phyloP scores from a whole-genome alignment of 2,888 invertebrate genomes.

The Gastrophysa polygoni region DNA sequence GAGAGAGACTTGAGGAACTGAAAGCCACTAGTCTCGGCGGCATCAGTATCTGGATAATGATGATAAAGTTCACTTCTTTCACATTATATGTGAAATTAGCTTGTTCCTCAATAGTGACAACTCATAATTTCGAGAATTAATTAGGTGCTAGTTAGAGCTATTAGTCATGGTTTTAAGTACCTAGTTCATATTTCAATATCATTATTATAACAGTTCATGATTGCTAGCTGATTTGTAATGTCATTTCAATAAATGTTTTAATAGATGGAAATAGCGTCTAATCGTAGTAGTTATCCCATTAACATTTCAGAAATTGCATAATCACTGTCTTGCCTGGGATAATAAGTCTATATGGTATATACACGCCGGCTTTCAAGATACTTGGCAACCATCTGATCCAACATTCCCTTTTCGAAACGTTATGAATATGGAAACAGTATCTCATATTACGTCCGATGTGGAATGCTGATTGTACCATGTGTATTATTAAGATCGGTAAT shows the following conservation, averaged over 20 bases:
- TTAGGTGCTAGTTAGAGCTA: conserved; percentile 4
- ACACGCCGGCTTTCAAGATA: no score
- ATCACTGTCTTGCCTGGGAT: no score
- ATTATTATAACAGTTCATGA: conserved; percentile 14
- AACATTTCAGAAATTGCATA: background rate
- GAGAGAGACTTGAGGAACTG: no score
- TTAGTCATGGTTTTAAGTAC: conserved; percentile 11
- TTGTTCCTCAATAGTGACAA: background rate
- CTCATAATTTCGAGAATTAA: background rate
- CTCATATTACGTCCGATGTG: no score
- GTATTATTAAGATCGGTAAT: no score
- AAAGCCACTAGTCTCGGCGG: no score
- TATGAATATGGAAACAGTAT: no score
- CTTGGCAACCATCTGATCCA: no score
- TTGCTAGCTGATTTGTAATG: conserved; percentile 17
- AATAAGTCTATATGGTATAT: no score
- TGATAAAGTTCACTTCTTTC: background rate
- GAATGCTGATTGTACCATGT: no score
- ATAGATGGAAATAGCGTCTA: background rate
- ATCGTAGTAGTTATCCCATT: background rate
- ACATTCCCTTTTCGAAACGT: no score
- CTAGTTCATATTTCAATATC: conserved; percentile 14
- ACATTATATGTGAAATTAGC: background rate
- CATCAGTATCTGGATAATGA: no score
- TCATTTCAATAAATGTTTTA: conserved; percentile 17